Conservation (phyloP, 2,113 vertebrate species). For the Pelusios castaneus region DNA sequence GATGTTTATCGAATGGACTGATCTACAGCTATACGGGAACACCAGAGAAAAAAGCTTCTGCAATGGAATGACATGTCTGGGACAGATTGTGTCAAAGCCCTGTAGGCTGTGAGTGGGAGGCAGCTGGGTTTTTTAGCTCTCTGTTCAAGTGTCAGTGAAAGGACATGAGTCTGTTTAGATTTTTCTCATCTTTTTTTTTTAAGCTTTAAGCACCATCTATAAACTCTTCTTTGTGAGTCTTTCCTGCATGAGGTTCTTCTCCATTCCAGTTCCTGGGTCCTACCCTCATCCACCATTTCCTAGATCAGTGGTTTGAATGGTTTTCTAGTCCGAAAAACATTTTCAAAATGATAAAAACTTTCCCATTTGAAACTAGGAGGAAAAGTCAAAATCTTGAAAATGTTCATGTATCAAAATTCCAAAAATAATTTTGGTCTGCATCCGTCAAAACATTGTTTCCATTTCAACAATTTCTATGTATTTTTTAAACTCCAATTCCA, state of each 20-base stretch:
- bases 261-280: background rate
- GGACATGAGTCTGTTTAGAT: background rate
- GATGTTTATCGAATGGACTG: background rate
- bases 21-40: background rate
- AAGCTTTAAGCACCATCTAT: background rate
- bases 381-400: too few relatives aligned
- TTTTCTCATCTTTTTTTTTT: background rate
- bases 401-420: too few relatives aligned
- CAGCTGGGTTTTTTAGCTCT: background rate
- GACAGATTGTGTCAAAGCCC: background rate
- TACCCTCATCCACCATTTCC: too few relatives aligned
- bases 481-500: too few relatives aligned
- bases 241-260: background rate
- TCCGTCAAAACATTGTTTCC: too few relatives aligned
- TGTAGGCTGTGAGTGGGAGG: background rate
- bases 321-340: background rate
- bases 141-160: background rate
- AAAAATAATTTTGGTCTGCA: too few relatives aligned
- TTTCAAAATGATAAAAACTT: background rate
- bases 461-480: too few relatives aligned
- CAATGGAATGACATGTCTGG: too few relatives aligned
- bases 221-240: background rate
- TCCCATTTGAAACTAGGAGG: background rate
- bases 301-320: too few relatives aligned
- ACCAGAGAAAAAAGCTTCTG: background rate